Evolutionary conservation across 1,140 invertebrate genomes (phyloP), one percentile per base, ranked within the genome.

Genomic region (Phymorhynchus buccinoides): DNA sequence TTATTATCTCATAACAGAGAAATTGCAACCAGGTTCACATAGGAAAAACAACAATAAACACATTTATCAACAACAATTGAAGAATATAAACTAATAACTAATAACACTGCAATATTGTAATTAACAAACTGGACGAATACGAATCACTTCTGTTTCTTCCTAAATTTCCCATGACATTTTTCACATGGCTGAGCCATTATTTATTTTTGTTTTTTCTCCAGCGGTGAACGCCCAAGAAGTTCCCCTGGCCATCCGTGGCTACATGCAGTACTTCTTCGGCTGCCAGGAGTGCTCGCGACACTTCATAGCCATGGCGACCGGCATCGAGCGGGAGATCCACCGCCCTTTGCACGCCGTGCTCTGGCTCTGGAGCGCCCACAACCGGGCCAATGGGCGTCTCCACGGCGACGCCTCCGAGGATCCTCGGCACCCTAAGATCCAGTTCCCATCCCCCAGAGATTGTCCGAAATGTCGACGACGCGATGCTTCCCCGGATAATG

Each of bases 331-430:
- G 86, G 95, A 96, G 85, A 95, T 98, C 0, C 93, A 94, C 37
- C 95, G 94, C 71, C 94, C 95, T 85, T 95, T 96, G 79, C 96
- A 97, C 75, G 95, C 96, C 32, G 95, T 99, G 0, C 89, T 99
- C 12, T 99, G 98, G 97, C 93, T 99, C 3, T 99, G 99, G 99
- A 94, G 94, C 82, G 96, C 97, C 1, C 98, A 99, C 91, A 99
- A 99, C 93, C 95, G 96, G 93, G 92, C 88, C 0, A 99, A 99
- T 89, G 94, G 96, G 86, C 95, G 98, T 87, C 93, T 99, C 27
- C 95, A 96, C 44, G 96, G 97, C 0, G 97, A 99, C 92, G 77
- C 94, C 7, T 97, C 97, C 18, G 98, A 99, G 93, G 99, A 99
- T 94, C 97, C 98, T 0, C 89, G 94, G 82, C 95, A 96, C 93